Base-by-base conservation (phyloP, 2,113 vertebrate genomes). In the Epinephelus cyanopodus region DNA sequence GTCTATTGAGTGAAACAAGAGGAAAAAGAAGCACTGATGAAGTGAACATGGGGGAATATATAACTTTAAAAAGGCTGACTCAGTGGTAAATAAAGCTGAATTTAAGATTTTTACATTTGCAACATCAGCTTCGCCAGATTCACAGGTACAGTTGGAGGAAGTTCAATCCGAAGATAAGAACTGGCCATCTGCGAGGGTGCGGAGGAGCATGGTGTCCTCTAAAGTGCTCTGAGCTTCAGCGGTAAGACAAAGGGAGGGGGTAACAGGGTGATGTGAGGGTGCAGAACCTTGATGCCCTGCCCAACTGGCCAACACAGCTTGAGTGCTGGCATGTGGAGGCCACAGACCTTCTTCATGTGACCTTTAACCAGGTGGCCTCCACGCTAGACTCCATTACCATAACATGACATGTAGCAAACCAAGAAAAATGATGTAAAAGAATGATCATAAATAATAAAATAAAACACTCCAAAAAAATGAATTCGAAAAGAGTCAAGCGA, bases 221-320 rank as follows among this genome's bases (percentile, higher is more conserved):
- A 93, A 91, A 88, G 81, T 83, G 76, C 52, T 87, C 42, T 58
- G 23, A 33, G 68, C 76, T 81, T 88, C 53, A 69, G 54, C 79
- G 83, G 81, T 77, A 84, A 89, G 87, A 70, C 71, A 81, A 82
- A 71, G 50, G 56, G 61, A 83, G 68, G 68, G 77, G 87, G 80
- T 76, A 66, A 83, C 54, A 89, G 81, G 87, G 87, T 83, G 76
- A 87, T 88, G 82, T 88, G 87, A 90, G 68, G 75, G 69, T 29
- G 83, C 67, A 76, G 82, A 85, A 87, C 90, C 87, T 79, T 33
- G 13, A 75, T 84, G 89, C 81, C 82, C 92, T 76, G 86, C 73
- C 93, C 92, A 94, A 90, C 89, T 94, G 93, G 90, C 74, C 65
- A 71, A 73, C 87, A 87, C 83, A 88, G 84, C 91, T 87, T 88